These are phyloP conservation scores for Crotalus horridus DNA, from an alignment of 2,113 vertebrate genomes.

Conservation along the genomic window DNA sequence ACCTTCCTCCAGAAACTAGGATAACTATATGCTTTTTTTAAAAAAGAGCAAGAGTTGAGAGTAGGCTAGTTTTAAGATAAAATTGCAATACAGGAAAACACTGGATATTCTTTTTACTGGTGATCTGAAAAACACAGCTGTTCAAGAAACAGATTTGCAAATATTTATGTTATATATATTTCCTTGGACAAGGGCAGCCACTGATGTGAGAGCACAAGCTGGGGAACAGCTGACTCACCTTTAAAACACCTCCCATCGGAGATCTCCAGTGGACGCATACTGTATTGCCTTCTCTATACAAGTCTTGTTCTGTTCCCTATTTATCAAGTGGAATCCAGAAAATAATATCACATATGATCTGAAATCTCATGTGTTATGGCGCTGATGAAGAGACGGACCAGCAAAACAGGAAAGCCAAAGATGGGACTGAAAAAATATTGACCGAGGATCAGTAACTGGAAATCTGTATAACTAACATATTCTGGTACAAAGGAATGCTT, in stretches of 20 bases:
- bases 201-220: background rate
- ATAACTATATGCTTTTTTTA: background rate
- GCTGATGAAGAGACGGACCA: background rate
- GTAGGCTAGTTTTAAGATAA: background rate
- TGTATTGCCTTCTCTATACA: background rate
- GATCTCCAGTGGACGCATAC: background rate
- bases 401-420: background rate
- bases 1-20: background rate
- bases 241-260: background rate
- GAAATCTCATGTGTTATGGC: background rate
- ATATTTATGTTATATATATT: background rate
- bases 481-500: background rate
- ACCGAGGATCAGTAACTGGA: background rate
- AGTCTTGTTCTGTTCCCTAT: background rate
- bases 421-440: background rate
- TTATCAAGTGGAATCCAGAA: background rate
- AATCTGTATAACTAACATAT: background rate
- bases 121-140: background rate
- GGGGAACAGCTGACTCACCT: background rate
- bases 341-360: background rate
- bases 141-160: background rate
- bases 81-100: background rate
- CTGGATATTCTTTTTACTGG: background rate
- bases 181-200: background rate
- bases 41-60: background rate